Conservation (phyloP, 2,888 invertebrate genomes). For the Cyaniris semiargus region DNA sequence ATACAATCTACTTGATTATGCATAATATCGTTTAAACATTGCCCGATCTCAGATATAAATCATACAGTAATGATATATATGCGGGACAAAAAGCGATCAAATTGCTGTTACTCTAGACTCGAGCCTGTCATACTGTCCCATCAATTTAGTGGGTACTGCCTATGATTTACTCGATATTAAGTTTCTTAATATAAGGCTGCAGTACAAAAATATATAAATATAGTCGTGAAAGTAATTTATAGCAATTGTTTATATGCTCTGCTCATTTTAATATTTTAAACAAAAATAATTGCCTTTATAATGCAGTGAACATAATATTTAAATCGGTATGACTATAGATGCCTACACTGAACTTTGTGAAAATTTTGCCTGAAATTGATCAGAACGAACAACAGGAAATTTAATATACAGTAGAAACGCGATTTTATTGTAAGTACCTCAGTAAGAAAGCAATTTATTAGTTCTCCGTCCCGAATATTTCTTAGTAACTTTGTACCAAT, state of each 20-base stretch:
- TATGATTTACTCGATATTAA: constrained; percentile 14
- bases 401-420: too few relatives aligned
- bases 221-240: background rate
- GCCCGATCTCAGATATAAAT: background rate
- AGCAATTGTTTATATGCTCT: background rate
- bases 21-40: constrained; percentile 17
- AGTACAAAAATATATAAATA: background rate
- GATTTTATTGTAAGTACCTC: background rate
- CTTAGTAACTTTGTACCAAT: background rate
- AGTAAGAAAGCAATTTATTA: background rate
- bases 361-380: too few relatives aligned
- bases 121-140: constrained; percentile 5
- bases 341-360: too few relatives aligned
- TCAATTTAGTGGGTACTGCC: constrained; percentile 9
- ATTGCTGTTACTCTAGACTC: constrained; percentile 21
- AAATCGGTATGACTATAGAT: too few relatives aligned
- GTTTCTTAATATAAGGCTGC: constrained; percentile 9
- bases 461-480: background rate
- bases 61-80: constrained; percentile 26
- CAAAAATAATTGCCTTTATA: too few relatives aligned
- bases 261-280: background rate
- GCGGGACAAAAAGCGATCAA: constrained; percentile 29
- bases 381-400: too few relatives aligned
- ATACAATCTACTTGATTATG: constrained; percentile 15
- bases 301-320: too few relatives aligned